These are phyloP conservation scores for Monopterus albus DNA, from an alignment of 2,113 vertebrate genomes.

Conservation along the genomic window DNA sequence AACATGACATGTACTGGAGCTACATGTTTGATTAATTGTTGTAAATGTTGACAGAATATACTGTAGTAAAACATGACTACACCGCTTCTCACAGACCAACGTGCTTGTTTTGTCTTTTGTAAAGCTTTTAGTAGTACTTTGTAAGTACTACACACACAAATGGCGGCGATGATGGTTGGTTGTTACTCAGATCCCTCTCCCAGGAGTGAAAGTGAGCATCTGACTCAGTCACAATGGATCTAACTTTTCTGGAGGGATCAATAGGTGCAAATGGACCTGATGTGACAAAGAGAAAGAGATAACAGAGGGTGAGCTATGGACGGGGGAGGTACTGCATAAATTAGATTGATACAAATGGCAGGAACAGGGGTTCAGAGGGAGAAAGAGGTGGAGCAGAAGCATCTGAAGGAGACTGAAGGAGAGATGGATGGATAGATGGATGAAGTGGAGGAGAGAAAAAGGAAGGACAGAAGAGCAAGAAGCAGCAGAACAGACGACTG, in stretches of 20 bases:
- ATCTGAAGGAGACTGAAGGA: not conserved
- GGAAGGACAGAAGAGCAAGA: slow-evolving; percentile 4
- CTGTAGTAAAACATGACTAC: too few relatives aligned
- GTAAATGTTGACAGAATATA: too few relatives aligned
- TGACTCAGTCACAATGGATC: slow-evolving; percentile 26
- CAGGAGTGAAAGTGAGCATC: slow-evolving; percentile 3
- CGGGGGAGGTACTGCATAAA: not conserved
- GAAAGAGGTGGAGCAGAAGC: not conserved
- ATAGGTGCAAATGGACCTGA: slow-evolving; percentile 29
- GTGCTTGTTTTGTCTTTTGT: too few relatives aligned
- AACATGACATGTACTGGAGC: too few relatives aligned
- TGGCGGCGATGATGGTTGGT: too few relatives aligned
- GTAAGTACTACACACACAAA: too few relatives aligned
- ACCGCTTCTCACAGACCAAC: too few relatives aligned
- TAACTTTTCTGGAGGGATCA: slow-evolving; percentile 27
- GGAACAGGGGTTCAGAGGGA: not conserved
- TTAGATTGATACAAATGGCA: slow-evolving; percentile 36
- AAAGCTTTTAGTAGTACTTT: too few relatives aligned
- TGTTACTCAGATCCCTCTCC: slow-evolving; percentile 21
- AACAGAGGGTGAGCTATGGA: not conserved
- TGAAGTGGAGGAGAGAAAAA: slow-evolving; percentile 11
- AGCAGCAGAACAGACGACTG: not conserved
- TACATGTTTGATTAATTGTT: too few relatives aligned
- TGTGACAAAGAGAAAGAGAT: slow-evolving; percentile 37
- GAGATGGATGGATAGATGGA: slow-evolving; percentile 1